Evolutionary conservation across 2,797 vertebrate genomes (phyloP).

Genomic region (Saguinus oedipus): DNA sequence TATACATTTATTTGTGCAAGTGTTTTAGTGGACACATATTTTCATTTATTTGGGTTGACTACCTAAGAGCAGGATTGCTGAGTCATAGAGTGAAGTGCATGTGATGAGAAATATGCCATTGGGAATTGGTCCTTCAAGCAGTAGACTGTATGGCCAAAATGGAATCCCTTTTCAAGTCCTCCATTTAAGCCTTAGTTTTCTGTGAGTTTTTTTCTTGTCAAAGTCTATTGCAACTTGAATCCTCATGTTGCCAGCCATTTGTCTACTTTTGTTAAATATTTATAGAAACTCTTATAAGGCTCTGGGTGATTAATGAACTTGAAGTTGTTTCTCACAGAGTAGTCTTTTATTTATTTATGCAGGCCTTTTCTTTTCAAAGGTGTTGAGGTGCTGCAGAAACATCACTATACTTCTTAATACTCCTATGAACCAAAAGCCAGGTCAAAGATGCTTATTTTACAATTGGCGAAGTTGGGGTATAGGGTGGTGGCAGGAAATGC

Average conservation of each 20-base stretch:
- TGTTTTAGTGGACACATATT: neutral
- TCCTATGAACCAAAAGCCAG: neutral
- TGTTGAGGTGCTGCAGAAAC: neutral
- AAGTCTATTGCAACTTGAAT: neutral
- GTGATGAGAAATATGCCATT: neutral
- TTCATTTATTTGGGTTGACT: slow-evolving; percentile 20
- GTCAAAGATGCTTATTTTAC: neutral
- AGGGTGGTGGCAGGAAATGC: neutral
- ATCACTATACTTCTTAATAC: neutral
- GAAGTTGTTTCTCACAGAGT: neutral
- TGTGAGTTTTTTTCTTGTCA: neutral
- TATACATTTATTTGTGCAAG: slow-evolving; percentile 13
- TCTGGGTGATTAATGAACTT: slow-evolving; percentile 6
- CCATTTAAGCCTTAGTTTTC: neutral
- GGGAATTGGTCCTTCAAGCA: neutral
- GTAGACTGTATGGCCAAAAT: neutral
- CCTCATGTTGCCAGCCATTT: neutral
- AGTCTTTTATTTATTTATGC: neutral
- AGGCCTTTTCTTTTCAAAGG: neutral
- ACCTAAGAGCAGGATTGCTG: neutral
- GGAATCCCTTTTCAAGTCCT: neutral
- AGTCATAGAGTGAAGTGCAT: neutral
- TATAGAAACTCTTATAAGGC: slow-evolving; percentile 15
- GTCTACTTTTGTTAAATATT: slow-evolving; percentile 39
- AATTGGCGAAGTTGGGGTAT: neutral